Conservation (phyloP, 2,113 vertebrate species). For the Gallinago paraguaiae region DNA sequence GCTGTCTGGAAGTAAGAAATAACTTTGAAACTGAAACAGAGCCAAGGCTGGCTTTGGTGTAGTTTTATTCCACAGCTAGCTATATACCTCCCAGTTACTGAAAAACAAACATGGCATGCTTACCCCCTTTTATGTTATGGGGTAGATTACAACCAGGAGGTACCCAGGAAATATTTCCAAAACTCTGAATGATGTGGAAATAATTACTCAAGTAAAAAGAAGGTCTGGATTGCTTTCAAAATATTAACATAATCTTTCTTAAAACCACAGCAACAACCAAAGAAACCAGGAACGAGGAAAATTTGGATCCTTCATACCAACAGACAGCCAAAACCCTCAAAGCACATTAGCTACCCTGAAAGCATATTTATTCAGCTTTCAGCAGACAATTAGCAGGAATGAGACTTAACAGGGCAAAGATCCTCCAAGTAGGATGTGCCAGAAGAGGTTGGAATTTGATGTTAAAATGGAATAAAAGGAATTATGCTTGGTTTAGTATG, state of each 20-base stretch:
- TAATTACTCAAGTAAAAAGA: background rate
- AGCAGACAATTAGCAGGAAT: conserved; percentile 49
- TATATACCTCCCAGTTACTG: background rate
- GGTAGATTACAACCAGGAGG: background rate
- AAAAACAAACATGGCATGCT: background rate
- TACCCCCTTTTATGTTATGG: background rate
- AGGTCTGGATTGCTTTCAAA: background rate
- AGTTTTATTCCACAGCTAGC: conserved; percentile 8
- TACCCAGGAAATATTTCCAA: conserved; percentile 12
- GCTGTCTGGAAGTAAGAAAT: conserved; percentile 38
- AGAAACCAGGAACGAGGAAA: background rate
- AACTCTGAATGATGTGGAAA: background rate
- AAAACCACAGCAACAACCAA: conserved; percentile 36
- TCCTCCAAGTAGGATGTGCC: background rate
- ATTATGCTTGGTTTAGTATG: background rate
- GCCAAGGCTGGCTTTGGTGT: conserved; percentile 35
- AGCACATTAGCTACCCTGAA: conserved; percentile 20
- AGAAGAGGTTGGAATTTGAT: conserved; percentile 7
- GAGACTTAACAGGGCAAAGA: conserved; percentile 18
- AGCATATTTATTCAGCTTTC: conserved; percentile 58
- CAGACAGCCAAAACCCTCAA: conserved; percentile 41
- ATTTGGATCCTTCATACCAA: conserved; percentile 18
- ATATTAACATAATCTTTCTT: conserved; percentile 33
- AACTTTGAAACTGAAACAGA: conserved; percentile 50
- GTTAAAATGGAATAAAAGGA: background rate